Percentiles rank a stretch among this genome's conserved stretches.
Evolutionary conservation across 2,113 vertebrate species (phyloP).

Genomic region (Meleagris gallopavo): DNA sequence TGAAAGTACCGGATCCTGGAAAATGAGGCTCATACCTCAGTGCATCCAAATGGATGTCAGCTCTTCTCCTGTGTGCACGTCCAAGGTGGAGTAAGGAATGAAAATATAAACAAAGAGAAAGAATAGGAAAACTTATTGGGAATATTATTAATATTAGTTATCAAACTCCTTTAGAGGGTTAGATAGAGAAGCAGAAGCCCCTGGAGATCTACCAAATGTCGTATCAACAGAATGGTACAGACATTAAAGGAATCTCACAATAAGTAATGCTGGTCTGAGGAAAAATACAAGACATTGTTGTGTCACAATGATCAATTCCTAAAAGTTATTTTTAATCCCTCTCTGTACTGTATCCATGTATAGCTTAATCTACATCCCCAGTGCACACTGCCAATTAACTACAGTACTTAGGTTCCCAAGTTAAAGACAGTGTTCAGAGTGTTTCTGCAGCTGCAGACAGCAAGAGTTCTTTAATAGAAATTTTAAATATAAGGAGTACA

Average conservation of each 20-base stretch:
- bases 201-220: background rate
- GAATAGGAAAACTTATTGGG: background rate
- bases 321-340: background rate
- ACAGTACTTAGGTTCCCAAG: background rate
- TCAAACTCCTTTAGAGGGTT: background rate
- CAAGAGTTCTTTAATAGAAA: background rate
- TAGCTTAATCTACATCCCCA: background rate
- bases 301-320: background rate
- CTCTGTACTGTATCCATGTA: background rate
- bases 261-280: background rate
- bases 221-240: background rate
- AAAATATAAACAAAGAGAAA: background rate
- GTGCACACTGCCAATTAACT: background rate
- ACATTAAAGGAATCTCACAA: background rate
- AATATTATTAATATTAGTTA: background rate
- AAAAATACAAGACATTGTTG: background rate
- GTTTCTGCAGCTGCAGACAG: background rate
- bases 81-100: background rate
- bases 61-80: background rate
- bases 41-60: background rate
- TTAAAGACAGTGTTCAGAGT: background rate
- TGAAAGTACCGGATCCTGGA: background rate
- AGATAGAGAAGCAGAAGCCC: background rate
- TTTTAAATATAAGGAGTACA: background rate
- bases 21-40: background rate